Percentiles rank a stretch among this genome's conserved stretches.
Conservation (phyloP, 2,797 vertebrate genomes). For the Halcyon chelicuti region DNA sequence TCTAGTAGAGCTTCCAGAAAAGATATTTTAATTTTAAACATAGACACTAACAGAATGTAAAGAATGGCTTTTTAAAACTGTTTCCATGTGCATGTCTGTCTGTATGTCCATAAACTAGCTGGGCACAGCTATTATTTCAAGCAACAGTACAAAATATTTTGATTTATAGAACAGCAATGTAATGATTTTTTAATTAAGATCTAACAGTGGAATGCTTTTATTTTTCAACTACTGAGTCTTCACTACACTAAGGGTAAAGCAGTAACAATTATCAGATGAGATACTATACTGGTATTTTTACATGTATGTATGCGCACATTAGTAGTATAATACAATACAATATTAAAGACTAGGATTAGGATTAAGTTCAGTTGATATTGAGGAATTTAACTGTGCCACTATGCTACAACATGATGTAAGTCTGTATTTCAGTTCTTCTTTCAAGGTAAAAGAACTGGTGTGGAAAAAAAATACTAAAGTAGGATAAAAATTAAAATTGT, state of each 20-base stretch:
- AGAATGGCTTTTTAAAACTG: neutral
- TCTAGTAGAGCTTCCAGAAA: conserved; percentile 30
- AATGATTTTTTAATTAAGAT: neutral
- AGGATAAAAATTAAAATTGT: neutral
- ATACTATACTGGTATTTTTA: neutral
- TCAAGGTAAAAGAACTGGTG: neutral
- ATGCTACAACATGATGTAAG: neutral
- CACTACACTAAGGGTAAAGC: accelerated
- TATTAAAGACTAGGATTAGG: neutral
- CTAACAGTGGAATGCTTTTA: neutral
- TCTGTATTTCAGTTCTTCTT: neutral
- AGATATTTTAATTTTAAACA: conserved; percentile 42
- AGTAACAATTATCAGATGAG: neutral
- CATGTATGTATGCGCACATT: neutral
- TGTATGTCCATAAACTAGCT: neutral
- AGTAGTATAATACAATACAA: neutral
- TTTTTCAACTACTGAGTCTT: neutral
- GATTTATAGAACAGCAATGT: neutral
- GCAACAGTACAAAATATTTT: neutral
- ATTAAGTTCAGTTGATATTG: accelerated
- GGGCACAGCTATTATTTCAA: neutral
- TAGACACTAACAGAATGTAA: neutral
- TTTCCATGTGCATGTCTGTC: neutral
- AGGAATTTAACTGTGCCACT: neutral
- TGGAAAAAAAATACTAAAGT: neutral